Evolutionary conservation across 2,888 invertebrate species (phyloP).

Genomic region (Drosophila ustulata): DNA sequence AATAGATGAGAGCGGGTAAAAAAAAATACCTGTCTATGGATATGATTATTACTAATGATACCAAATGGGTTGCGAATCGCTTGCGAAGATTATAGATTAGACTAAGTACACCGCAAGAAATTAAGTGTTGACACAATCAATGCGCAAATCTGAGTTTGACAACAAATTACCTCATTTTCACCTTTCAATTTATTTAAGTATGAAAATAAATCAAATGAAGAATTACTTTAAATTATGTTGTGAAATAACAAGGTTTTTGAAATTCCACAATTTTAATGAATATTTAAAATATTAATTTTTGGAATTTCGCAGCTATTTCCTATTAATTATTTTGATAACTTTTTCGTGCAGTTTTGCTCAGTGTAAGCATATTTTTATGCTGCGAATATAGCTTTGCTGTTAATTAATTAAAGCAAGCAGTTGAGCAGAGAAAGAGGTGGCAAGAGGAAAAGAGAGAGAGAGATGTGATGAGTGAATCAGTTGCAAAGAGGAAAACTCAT

Average conservation of each 20-base stretch:
- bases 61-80: constrained; percentile 19
- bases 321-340: not conserved
- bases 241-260: too few species aligned
- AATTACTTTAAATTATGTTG: too few species aligned
- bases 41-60: constrained; percentile 46
- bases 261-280: too few species aligned
- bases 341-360: not conserved
- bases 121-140: not conserved
- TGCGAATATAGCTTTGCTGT: constrained; percentile 25
- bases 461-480: constrained; percentile 8
- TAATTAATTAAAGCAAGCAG: constrained; percentile 43
- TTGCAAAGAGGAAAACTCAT: constrained; percentile 33
- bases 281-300: not conserved
- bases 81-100: constrained; percentile 16
- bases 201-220: too few species aligned
- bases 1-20: not conserved
- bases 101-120: constrained; percentile 22
- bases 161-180: too few species aligned
- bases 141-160: not conserved
- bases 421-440: not conserved
- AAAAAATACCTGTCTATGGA: constrained; percentile 28
- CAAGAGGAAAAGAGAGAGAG: not conserved
- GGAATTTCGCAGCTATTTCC: not conserved
- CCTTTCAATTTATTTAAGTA: too few species aligned
- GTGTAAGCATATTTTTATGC: constrained; percentile 24